These are phyloP conservation scores for Poecilia velifera DNA, from an alignment of 2,797 vertebrate species.

Conservation along the genomic window DNA sequence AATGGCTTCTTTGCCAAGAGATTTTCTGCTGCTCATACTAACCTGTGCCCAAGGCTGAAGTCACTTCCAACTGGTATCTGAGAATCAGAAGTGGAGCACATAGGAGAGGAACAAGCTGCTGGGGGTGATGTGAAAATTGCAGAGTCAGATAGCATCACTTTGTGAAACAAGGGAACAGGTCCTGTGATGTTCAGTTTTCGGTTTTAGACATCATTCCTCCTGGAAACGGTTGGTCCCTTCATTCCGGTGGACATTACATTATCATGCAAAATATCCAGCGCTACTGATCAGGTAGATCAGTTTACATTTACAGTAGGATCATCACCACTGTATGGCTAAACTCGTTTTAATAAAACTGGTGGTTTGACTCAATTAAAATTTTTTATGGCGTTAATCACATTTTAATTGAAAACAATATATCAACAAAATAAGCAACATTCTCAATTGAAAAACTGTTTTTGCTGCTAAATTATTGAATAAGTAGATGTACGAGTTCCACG, in stretches of 20 bases:
- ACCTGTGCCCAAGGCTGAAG: background rate
- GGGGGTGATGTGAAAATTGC: background rate
- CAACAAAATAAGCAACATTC: too few relatives aligned
- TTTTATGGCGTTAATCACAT: too few relatives aligned
- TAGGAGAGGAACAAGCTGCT: background rate
- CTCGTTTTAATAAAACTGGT: background rate
- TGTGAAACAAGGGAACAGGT: background rate
- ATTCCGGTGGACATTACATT: background rate
- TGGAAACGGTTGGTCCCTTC: background rate
- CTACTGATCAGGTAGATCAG: background rate
- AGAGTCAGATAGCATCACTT: background rate
- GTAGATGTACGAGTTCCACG: too few relatives aligned
- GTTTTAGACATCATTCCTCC: background rate
- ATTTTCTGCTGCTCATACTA: background rate
- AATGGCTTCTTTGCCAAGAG: background rate
- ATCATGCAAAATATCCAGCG: background rate
- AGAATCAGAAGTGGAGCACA: background rate
- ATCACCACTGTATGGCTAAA: background rate
- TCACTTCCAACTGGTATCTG: background rate
- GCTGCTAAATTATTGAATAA: too few relatives aligned
- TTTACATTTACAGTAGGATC: background rate
- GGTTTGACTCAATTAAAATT: too few relatives aligned
- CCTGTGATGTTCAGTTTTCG: background rate
- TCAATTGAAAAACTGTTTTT: too few relatives aligned
- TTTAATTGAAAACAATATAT: too few relatives aligned